Conservation (phyloP, 2,888 invertebrate genomes). For the Octonoba sinensis region DNA sequence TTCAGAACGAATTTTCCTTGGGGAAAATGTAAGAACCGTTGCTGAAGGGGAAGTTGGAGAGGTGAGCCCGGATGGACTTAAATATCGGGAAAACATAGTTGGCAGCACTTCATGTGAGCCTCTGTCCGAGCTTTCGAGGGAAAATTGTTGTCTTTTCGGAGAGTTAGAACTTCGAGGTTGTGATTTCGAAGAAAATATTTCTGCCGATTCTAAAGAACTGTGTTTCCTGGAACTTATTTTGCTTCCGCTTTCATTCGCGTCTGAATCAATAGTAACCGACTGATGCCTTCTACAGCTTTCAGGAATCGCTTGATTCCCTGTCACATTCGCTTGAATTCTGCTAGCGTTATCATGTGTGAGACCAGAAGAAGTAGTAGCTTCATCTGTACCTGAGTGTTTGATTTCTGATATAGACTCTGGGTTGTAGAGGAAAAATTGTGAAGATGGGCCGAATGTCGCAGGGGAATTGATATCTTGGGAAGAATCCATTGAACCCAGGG, state of each 20-base stretch:
- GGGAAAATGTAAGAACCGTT: conserved; percentile 34
- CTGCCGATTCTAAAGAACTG: conserved; percentile 51
- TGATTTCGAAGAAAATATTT: conserved; percentile 33
- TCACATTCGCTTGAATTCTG: background rate
- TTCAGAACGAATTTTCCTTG: conserved; percentile 50
- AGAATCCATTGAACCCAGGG: conserved; percentile 45
- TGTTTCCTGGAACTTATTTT: conserved; percentile 46
- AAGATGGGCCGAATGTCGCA: background rate
- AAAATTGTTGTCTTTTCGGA: conserved; percentile 46
- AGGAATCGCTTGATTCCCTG: conserved; percentile 17
- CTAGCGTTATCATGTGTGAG: too few relatives aligned
- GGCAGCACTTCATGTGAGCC: conserved; percentile 16
- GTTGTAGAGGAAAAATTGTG: conserved; percentile 27
- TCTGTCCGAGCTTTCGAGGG: conserved; percentile 28
- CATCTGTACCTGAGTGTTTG: background rate
- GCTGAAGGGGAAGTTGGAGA: conserved; percentile 1
- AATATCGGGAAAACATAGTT: conserved; percentile 26
- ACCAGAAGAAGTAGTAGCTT: too few relatives aligned
- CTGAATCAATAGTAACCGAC: conserved; percentile 16
- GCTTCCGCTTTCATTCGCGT: conserved; percentile 6
- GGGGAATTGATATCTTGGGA: conserved; percentile 54
- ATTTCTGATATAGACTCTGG: conserved; percentile 16
- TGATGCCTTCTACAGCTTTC: conserved; percentile 24
- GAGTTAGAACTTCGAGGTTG: conserved; percentile 17
- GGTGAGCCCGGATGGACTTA: conserved; percentile 32